Base-by-base conservation (phyloP, 2,113 vertebrate species). In the Hippocampus guttulatus region DNA sequence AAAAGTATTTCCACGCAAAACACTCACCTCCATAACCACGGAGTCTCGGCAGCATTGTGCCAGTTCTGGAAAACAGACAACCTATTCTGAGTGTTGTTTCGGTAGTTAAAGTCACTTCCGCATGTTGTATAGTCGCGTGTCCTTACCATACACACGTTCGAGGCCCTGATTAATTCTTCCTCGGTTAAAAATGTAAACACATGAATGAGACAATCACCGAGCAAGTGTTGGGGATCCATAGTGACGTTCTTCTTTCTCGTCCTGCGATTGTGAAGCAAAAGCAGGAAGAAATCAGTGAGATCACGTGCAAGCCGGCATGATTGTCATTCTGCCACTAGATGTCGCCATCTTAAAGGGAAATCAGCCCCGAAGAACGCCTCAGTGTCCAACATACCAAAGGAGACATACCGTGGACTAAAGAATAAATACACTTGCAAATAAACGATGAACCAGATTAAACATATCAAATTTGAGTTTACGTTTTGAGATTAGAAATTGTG, bases 1-100 rank as follows among this genome's bases (percentile, higher is more conserved):
- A 33, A 41, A 5, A 41, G 21, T 40, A 64, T 33, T 30, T 61
- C 18, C 58, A 58, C 21, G 16, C 21, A 2, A 52, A 40, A 54
- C 33, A 3, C 72, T 78, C 79, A 92, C 92, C 91, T 89, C 92
- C 91, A 93, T 43, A 93, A 77, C 92, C 92, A 93, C 0, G 85
- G 88, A 5, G 85, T 90, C 64, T 91, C 88, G 61, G 88, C 90
- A 51, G 85, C 90, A 10, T 90, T 83, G 15, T 88, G 25, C 92
- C 92, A 93, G 0, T 84, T 82, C 92, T 93, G 70, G 63, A 78
- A 69, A 78, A 18, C 73, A 2, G 45, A 60, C 16, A 12, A 11
- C 6, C 8, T n/a, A 30, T 20, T 51, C 57, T 47, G 1, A 43
- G 9, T 21, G 38, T 41, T 41, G 38, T 41, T 41, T 25, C 14